Evolutionary conservation across 1,140 invertebrate species (phyloP).

Genomic region (Calephelis virginiensis): DNA sequence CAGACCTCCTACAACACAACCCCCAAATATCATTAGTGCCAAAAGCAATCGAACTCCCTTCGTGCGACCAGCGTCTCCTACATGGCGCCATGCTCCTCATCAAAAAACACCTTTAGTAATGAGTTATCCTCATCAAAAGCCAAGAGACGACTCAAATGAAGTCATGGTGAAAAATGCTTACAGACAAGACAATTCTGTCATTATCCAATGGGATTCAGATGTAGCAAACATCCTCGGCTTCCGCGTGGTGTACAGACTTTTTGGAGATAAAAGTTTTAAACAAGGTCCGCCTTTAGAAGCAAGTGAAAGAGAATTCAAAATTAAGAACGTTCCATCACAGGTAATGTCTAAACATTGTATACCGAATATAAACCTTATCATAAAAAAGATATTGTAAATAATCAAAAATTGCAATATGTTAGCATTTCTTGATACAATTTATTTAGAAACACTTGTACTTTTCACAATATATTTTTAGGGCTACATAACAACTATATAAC

Average conservation of each 20-base stretch:
- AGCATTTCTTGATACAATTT: no score
- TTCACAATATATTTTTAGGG: no score
- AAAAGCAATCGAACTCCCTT: constrained; percentile 52
- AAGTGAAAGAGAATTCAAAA: constrained; percentile 93
- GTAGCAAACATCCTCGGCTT: constrained; percentile 91
- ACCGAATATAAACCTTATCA: no score
- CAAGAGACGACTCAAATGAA: constrained; percentile 83
- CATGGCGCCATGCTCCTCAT: constrained; percentile 71
- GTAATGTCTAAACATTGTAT: constrained; percentile 63
- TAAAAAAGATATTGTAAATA: no score
- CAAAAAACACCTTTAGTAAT: constrained; percentile 85
- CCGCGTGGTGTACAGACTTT: constrained; percentile 92
- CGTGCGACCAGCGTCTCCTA: constrained; percentile 55
- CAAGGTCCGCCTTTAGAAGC: constrained; percentile 92
- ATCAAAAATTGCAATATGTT: no score
- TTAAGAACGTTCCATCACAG: constrained; percentile 93
- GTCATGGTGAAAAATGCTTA: constrained; percentile 92
- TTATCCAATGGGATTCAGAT: constrained; percentile 94
- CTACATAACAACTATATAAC: no score
- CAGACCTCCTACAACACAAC: constrained; percentile 40
- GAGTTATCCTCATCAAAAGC: constrained; percentile 83
- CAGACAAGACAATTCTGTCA: constrained; percentile 91
- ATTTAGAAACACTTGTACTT: no score
- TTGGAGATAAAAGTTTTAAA: constrained; percentile 93
- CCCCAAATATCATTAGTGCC: constrained; percentile 46